Evolutionary conservation across 1,140 invertebrate species (phyloP), one percentile per base, ranked within the genome.

Genomic region (Drosophila azteca): DNA sequence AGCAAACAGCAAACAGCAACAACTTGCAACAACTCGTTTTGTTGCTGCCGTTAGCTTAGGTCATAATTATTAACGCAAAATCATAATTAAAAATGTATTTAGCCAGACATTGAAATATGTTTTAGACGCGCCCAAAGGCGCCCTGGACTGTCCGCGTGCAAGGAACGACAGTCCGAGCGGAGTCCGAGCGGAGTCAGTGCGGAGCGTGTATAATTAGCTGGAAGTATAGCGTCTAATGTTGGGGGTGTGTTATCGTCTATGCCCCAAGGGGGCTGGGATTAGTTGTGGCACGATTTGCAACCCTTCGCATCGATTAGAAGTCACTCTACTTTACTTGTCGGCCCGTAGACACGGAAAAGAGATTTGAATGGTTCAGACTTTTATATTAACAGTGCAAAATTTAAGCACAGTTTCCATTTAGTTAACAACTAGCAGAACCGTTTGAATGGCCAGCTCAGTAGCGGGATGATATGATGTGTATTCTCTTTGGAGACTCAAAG

Each of bases 61-160:
- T 88, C 83, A 88, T 83, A 88, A 88, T 88, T 88, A 88, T 77
- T 65, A 69, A 79, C 65, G 75, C 69, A 67, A 82, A 90, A 90
- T 90, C 87, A 90, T 90, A 90, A 90, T 90, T 90, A 90, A 90
- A 90, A 90, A 71, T 90, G 79, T 90, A 90, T 90, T 90, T 90
- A 90, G 85, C 63, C 62, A 60, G 67, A 71, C 63, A 77, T 63
- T 74, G 57, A 85, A 90, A 79, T 82, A 82, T 79, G 64, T 45
- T 81, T 57, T 67, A 53, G 64, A 51, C 62, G 65, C 44, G 50
- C 54, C 39, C 41, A 45, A 53, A 41, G 67, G 13, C 57, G 17
- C 17, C 17, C 17, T 20, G 17, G 17, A 11, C 11, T 13, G 35
- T 13, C 35, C 35, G 13, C 13, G 3, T 13, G 11, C 35, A 39